A percentile compares a stretch with the other conserved stretches of the same genome.
phyloP scores from a whole-genome alignment of 1,140 invertebrate genomes.

The Cotesia glomerata region DNA sequence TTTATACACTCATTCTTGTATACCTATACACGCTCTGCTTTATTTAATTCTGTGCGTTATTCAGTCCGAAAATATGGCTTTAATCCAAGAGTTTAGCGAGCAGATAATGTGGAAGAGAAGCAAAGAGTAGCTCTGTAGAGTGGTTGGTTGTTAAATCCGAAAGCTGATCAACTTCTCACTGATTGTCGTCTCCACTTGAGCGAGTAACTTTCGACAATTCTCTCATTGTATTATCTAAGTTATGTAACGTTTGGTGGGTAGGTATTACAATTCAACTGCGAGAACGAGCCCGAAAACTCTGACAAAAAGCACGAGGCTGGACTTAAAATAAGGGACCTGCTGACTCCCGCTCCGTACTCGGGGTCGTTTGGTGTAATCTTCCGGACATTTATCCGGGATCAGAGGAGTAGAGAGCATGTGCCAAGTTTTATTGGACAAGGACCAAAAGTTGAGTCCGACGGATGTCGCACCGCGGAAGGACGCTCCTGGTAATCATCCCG shows the following conservation, averaged over 20 bases:
- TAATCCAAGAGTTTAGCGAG: neutral
- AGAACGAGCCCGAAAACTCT: too few species aligned
- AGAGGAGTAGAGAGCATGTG: slow-evolving; percentile 48
- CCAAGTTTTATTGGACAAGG: slow-evolving; percentile 57
- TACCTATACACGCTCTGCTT: neutral
- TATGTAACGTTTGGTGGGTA: slow-evolving; percentile 41
- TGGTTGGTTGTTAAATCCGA: neutral
- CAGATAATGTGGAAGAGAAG: too few species aligned
- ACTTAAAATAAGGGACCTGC: slow-evolving; percentile 3
- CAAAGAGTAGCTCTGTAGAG: too few species aligned
- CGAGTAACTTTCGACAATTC: slow-evolving; percentile 9
- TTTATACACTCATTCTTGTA: neutral
- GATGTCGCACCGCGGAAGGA: slow-evolving; percentile 14
- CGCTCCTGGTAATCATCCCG: slow-evolving; percentile 45
- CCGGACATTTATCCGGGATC: slow-evolving; percentile 55
- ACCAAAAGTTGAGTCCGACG: slow-evolving; percentile 53
- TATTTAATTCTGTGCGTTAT: slow-evolving; percentile 9
- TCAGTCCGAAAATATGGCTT: neutral
- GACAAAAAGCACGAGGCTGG: too few species aligned
- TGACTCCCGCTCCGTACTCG: slow-evolving; percentile 7
- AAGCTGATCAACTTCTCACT: slow-evolving; percentile 7
- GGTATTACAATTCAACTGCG: too few species aligned
- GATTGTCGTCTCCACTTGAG: neutral
- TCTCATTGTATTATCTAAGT: slow-evolving; percentile 27
- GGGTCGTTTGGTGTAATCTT: slow-evolving; percentile 46